phyloP scores from a whole-genome alignment of 2,113 vertebrate species.

The Aphyosemion australe region DNA sequence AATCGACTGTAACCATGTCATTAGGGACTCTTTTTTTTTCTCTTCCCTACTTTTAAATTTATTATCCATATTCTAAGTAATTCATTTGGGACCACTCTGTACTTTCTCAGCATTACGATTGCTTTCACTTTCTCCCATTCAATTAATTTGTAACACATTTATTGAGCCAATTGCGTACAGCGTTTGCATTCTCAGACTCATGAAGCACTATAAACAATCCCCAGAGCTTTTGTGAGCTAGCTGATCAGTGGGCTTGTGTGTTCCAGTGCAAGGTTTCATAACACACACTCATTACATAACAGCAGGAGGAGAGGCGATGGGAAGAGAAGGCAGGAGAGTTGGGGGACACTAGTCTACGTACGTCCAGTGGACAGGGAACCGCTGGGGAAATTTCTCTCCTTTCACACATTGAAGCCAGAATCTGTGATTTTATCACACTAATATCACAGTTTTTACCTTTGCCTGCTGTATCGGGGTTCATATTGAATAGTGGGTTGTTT shows the following conservation, averaged over 20 bases:
- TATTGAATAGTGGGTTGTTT: slow-evolving; percentile 41
- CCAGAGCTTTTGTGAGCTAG: slow-evolving; percentile 23
- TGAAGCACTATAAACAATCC: slow-evolving; percentile 27
- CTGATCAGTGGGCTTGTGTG: slow-evolving; percentile 64
- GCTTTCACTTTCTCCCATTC: slow-evolving; percentile 21
- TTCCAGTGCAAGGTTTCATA: slow-evolving; percentile 77
- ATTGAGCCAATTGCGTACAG: slow-evolving; percentile 8
- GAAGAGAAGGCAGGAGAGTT: slow-evolving; percentile 17
- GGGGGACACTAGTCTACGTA: slow-evolving; percentile 47
- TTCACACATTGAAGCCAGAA: slow-evolving; percentile 18
- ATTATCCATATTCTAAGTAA: neutral
- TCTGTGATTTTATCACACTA: slow-evolving; percentile 16
- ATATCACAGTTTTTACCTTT: neutral
- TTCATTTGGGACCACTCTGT: slow-evolving; percentile 33
- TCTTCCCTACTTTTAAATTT: neutral
- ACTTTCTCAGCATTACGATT: slow-evolving; percentile 11
- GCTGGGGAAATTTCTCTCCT: slow-evolving; percentile 40
- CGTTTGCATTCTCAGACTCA: slow-evolving; percentile 31
- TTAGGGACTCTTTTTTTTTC: neutral
- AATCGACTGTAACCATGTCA: neutral
- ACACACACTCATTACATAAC: slow-evolving; percentile 75
- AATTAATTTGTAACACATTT: slow-evolving; percentile 5
- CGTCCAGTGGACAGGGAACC: slow-evolving; percentile 53
- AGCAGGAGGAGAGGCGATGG: slow-evolving; percentile 46
- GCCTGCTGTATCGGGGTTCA: slow-evolving; percentile 10